Conservation (phyloP, 2,797 vertebrate species). For the Pangasius sanitwongsei region DNA sequence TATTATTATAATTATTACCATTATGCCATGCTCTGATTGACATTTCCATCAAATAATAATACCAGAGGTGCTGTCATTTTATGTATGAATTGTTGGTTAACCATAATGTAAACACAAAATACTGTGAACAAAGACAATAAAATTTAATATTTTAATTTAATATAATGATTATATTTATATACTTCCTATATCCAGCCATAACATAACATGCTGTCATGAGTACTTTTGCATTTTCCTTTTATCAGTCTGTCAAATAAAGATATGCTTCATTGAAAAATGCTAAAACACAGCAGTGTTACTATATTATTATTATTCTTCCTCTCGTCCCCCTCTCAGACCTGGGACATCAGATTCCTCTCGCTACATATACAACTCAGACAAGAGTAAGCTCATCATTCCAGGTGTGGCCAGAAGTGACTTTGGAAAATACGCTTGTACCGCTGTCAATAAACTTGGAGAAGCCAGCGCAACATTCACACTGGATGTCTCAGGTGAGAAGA, state of each 20-base stretch:
- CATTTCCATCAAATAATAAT: not conserved
- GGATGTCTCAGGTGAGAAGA: conserved; percentile 71
- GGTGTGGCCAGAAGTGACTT: conserved; percentile 67
- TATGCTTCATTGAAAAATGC: not conserved
- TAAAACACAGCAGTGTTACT: not conserved
- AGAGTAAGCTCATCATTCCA: conserved; percentile 70
- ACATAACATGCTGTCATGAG: not conserved
- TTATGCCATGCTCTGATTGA: not conserved
- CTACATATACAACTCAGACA: conserved; percentile 75
- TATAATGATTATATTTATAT: not conserved
- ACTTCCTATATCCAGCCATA: not conserved
- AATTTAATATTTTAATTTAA: not conserved
- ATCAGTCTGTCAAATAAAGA: not conserved
- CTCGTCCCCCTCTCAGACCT: conserved; percentile 61
- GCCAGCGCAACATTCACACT: conserved; percentile 62
- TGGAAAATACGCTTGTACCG: conserved; percentile 74
- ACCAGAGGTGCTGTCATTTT: not conserved
- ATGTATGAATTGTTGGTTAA: not conserved
- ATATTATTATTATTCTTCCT: not conserved
- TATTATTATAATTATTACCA: not conserved
- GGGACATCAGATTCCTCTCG: conserved; percentile 56
- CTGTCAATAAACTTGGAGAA: conserved; percentile 72
- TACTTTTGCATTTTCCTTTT: not conserved
- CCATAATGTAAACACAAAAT: not conserved
- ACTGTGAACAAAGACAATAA: not conserved